Evolutionary conservation across 1,140 invertebrate genomes (phyloP), one percentile per base, ranked within the genome.

Genomic region (Trypoxylus dichotomus): DNA sequence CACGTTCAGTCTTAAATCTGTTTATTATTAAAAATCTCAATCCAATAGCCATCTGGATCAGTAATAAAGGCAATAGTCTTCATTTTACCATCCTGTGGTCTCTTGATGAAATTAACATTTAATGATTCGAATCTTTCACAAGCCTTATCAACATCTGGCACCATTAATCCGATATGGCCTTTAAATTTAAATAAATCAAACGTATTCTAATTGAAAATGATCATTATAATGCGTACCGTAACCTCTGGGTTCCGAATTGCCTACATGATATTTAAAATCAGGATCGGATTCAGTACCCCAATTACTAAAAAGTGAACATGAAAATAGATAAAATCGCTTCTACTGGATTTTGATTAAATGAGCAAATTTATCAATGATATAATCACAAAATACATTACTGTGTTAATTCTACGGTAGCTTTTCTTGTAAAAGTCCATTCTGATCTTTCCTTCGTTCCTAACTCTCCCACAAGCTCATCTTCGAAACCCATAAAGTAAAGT

Each of bases 31-130:
- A 98, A 92, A 78, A 98, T 97, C 88, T 98, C 97, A 83, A 98
- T 97, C 95, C 96, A 97, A 86, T 98, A 98, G 54, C 96, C 96
- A 88, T 98, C 97, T 0, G 97, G 97, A 87, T 98, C 97, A 83
- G 96, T 93, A 76, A 98, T 96, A 85, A 98, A 98, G 3, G 96
- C 97, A 72, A 98, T 88, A 2, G 94, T 95, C 86, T 96, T 97
- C 95, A 98, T 98, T 85, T 94, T 95, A 80, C 95, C 95, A 85
- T 96, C 95, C 84, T 94, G 90, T 32, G 95, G 96, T 82, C 92
- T 94, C 84, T 98, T 98, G 0, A 96, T 89, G 87, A 98, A 98
- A 79, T 95, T 92, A 25, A 97, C 95, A 54, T 93, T 93, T 58
- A 94, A 87, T 78, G 93, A 88, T 85, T 97, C 95, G 87, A 98